Base-by-base conservation (phyloP, 2,888 invertebrate species). In the Ichneumon xanthorius region DNA sequence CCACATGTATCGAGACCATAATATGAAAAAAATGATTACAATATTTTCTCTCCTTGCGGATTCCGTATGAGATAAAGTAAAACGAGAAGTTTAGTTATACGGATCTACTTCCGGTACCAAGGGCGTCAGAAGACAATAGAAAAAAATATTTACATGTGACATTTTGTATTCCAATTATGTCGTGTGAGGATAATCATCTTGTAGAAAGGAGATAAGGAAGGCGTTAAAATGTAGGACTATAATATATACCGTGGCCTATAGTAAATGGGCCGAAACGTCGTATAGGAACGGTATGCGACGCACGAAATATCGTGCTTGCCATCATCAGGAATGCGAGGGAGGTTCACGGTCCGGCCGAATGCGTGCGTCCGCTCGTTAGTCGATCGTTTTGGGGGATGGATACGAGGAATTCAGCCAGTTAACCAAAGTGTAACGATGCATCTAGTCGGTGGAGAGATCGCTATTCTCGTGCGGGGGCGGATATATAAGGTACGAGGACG, bases 371-470 rank as follows among this genome's bases (percentile, higher is more conserved):
- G 89, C 90, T 91, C 91, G 91, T 91, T 91, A 91, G 90, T 81
- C 86, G 89, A 90, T 89, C 88, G 89, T 89, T 90, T 90, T 89
- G 88, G 88, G 90, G 78, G 85, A 90, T 89, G 89, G 89, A 90
- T 89, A 80, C 82, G 89, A 89, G 89, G 88, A 89, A 90, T 90
- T 91, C 84, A 85, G 88, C 89, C 89, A 89, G 92, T 91, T 90
- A 91, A 89, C 89, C 87, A 89, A 90, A 92, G 90, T 89, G 90
- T 92, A 92, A 92, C 92, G 92, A 91, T 91, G 92, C 91, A 91
- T 91, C 90, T 87, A 89, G 87, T 84, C 88, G 87, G 86, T 87
- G 89, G 88, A 88, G 89, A 88, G 88, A 89, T 91, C 89, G 89
- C 86, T 67, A 79, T 37, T 30, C 87, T 82, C 88, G 86, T 84